Percentiles rank a stretch among this genome's conserved stretches.
Evolutionary conservation across 2,113 vertebrate species (phyloP).

Genomic region (Saguinus imperator): DNA sequence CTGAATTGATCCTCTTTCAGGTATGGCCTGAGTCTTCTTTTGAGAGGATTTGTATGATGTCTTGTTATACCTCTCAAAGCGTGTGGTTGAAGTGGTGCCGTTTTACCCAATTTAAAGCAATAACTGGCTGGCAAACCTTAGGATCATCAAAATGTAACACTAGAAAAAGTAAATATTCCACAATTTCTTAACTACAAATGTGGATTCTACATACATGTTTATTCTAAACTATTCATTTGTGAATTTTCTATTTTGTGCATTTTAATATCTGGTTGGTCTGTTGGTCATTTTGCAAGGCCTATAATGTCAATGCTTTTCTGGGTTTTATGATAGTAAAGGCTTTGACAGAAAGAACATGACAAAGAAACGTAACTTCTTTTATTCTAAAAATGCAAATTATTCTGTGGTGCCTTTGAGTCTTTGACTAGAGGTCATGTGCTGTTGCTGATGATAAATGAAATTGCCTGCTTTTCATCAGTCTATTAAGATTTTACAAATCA

Average conservation of each 20-base stretch:
- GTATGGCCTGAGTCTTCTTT: slow-evolving; percentile 56
- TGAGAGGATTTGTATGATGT: slow-evolving; percentile 48
- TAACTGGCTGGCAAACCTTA: slow-evolving; percentile 31
- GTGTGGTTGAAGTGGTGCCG: slow-evolving; percentile 24
- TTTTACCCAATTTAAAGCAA: slow-evolving; percentile 59
- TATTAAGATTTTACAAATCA: slow-evolving; percentile 32
- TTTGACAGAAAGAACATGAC: slow-evolving; percentile 27
- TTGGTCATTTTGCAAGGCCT: slow-evolving; percentile 6
- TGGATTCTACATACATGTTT: not conserved
- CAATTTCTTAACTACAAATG: slow-evolving; percentile 2
- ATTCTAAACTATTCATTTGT: slow-evolving; percentile 30
- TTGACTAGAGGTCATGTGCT: not conserved
- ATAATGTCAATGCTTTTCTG: not conserved
- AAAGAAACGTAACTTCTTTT: not conserved
- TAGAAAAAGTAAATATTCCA: not conserved
- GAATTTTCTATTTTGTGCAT: slow-evolving; percentile 27
- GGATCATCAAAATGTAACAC: slow-evolving; percentile 32
- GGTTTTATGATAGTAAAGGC: slow-evolving; percentile 10
- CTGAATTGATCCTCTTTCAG: slow-evolving; percentile 56
- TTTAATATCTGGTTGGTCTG: not conserved
- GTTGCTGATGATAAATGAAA: slow-evolving; percentile 34
- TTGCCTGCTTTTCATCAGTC: slow-evolving; percentile 5
- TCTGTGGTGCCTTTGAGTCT: not conserved
- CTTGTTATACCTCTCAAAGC: slow-evolving; percentile 7
- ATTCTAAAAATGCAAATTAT: slow-evolving; percentile 47